Base-by-base conservation (phyloP, 1,140 invertebrate species). In the Bombus balteatus region DNA sequence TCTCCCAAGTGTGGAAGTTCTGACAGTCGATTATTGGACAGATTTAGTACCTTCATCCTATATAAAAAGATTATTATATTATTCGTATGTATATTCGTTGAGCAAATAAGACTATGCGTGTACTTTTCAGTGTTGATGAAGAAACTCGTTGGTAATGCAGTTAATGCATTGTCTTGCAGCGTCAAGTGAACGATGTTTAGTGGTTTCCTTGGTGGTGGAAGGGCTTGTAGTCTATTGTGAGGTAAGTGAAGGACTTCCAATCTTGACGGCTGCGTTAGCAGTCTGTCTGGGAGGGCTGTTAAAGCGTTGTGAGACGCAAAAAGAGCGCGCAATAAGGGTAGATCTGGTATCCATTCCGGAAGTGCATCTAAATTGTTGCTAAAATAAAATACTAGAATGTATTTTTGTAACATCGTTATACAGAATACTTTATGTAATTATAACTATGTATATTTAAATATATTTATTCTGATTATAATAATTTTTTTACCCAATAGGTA, bases 271-370 rank as follows among this genome's bases (percentile, higher is more conserved):
- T 97, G 97, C 86, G 96, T 97, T 85, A 98, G 96, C 73, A 98
- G 92, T 91, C 97, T 96, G 66, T 97, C 97, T 41, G 97, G 97
- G 10, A 98, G 94, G 12, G 96, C 96, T 43, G 96, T 96, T 72
- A 98, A 92, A 43, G 96, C 94, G 91, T 98, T 98, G 92, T 98
- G 97, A 53, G 97, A 97, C 12, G 97, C 97, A 91, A 97, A 97
- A 41, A 98, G 95, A 37, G 96, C 96, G 47, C 96, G 96, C 66
- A 98, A 95, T 79, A 97, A 96, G n/a, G 96, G 96, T 89, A 98
- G 97, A n/a, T 97, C 96, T 39, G 96, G 96, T 62, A 97, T 95
- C 97, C 98, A 98, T 90, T 97, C 97, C 0, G 98, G 98, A 68
- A 98, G 93, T 3, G 96, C 95, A 62, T 96, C 96, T 70, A 98